Evolutionary conservation across 2,113 vertebrate species (phyloP), one percentile per base, ranked within the genome.

Genomic region (Hepsetus odoe): DNA sequence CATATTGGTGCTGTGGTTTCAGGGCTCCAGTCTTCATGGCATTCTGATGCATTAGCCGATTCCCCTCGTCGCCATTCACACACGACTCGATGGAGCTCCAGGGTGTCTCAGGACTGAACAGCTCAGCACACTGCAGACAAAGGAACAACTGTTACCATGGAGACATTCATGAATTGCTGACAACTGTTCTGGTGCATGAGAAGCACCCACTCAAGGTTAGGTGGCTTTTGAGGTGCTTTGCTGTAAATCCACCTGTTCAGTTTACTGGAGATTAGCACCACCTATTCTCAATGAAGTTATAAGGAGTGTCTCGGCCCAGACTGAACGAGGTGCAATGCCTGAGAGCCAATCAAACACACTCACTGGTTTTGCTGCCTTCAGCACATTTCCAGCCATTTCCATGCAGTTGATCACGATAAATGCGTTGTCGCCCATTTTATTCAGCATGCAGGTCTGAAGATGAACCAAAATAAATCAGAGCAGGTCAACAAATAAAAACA

Each of bases 21-120:
- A 99, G 89, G 0, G 90, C 90, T 0, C 74, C 1, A 0, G 97
- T 99, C 66, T 80, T 72, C 72, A 94, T 74, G 0, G 97, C 96
- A 0, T 98, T 98, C 51, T 13, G 32, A 65, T 98, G 97, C 94
- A 99, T 95, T 58, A 99, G 89, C 69, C 93, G 67, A 1, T 87
- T 90, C 28, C 96, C 97, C 0, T 65, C 30, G 1, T 93, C 90
- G 5, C 96, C 95, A 0, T 53, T 88, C 3, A 90, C 91, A 1
- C 97, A 99, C 13, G 83, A 71, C 44, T 86, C 42, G 67, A 99
- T 4, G 5, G 66, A 82, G 0, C 66, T 80, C 3, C 86, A 68
- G 0, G 79, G 73, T 66, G 92, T 0, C 14, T 5, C 0, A 86
- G 94, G 24, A 76, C 65, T 26, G 0, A 93, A 94, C 20, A 93